phyloP scores from a whole-genome alignment of 2,797 vertebrate species.

The Pogoniulus pusillus region DNA sequence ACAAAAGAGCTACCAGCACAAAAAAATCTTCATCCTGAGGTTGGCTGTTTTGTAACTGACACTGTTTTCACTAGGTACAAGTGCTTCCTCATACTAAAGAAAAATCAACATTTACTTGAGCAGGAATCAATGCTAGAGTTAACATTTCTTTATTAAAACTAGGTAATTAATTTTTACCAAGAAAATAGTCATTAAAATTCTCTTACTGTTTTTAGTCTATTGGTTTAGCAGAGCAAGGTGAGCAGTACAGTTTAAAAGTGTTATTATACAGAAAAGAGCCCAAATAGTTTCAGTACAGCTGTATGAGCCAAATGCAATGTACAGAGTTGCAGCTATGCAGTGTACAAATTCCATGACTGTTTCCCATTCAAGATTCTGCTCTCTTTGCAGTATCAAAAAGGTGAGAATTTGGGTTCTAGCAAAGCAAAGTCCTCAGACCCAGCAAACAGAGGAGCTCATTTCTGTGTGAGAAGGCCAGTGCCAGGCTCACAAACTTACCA shows the following conservation, averaged over 20 bases:
- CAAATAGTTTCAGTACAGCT: background rate
- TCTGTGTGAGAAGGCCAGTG: background rate
- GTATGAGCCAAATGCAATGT: background rate
- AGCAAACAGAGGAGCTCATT: background rate
- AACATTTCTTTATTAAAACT: slow-evolving; percentile 49
- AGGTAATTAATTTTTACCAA: slow-evolving; percentile 6
- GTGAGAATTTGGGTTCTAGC: background rate
- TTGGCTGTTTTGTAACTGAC: background rate
- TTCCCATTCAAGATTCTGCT: background rate
- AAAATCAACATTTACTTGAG: background rate
- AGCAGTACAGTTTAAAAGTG: background rate
- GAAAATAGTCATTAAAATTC: background rate
- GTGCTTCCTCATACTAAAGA: background rate
- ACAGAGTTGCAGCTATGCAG: no score
- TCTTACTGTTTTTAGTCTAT: background rate
- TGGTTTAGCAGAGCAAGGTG: background rate
- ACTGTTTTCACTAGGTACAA: background rate
- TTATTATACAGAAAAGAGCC: background rate
- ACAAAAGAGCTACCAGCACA: background rate
- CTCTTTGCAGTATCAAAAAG: background rate
- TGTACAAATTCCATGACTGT: background rate
- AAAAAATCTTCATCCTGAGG: background rate
- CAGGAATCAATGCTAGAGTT: background rate
- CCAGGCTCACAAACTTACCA: background rate
- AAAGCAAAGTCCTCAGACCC: background rate